Base-by-base conservation (phyloP, 2,797 vertebrate species). In the Brachyalestes nurse region DNA sequence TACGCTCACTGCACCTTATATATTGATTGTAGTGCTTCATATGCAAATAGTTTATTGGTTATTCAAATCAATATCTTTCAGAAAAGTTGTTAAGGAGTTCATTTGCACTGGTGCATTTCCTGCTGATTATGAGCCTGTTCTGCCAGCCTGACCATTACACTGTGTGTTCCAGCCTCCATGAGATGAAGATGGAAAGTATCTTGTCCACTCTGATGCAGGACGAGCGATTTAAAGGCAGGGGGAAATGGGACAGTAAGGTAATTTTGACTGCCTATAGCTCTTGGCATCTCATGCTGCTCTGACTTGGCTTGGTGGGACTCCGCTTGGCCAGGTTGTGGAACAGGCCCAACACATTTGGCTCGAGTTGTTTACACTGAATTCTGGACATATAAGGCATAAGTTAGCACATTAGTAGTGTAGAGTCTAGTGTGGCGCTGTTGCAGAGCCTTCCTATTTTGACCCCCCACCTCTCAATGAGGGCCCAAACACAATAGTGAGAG, bases 131-230 rank as follows among this genome's bases (percentile, higher is more conserved):
- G 34, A 34, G 34, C 34, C 34, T 34, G 34, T 34, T 34, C 34
- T 34, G 34, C 34, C 34, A 7, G n/a, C 65, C 67, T 53, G 23
- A 76, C 19, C 17, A 16, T 14, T 25, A 38, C 34, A 42, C 16
- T 79, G 13, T 87, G 57, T 86, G 10, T 88, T 85, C 58, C 89
- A 98, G 97, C 79, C 76, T 97, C 75, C 93, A 93, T 2, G 96
- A 97, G 90, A 92, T 98, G 23, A 97, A 97, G 91, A 92, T 98
- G 93, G 92, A 92, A 66, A 90, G 93, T 17, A 91, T 98, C n/a
- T 89, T 99, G 77, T 92, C 93, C 40, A 89, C 85, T 28, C 91
- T 99, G 85, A 91, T 95, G 88, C 90, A 84, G 49, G 95, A 97
- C 0, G 93, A 96, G 70, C 81, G 91, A 16, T 96, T 96, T 86